A percentile compares a stretch with the other conserved stretches of the same genome.
These are phyloP conservation scores for Troides helena DNA, from an alignment of 2,888 invertebrate genomes.

Conservation along the genomic window DNA sequence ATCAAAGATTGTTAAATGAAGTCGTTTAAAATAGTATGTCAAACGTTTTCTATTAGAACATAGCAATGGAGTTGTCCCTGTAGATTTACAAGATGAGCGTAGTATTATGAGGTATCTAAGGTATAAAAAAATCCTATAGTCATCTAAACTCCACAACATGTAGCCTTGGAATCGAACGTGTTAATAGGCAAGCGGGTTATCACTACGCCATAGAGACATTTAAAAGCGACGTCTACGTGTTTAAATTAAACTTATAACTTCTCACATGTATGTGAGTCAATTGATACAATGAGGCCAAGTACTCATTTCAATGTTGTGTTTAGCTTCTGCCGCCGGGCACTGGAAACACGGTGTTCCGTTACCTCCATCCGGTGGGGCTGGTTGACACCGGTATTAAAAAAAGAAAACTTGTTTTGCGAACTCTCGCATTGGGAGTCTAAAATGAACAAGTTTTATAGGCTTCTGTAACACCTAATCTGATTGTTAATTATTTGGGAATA, in stretches of 20 bases:
- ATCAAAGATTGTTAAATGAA: background rate
- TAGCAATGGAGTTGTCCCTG: background rate
- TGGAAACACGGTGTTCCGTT: conserved; percentile 28
- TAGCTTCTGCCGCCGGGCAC: background rate
- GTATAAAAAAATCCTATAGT: too few relatives aligned
- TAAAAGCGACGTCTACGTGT: background rate
- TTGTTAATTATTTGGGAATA: background rate
- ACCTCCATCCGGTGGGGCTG: conserved; percentile 29
- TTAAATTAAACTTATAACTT: background rate
- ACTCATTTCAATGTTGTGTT: background rate
- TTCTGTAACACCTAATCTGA: conserved; percentile 5
- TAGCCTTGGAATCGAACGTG: too few relatives aligned
- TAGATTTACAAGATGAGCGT: background rate
- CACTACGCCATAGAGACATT: too few relatives aligned
- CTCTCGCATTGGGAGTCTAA: conserved; percentile 16
- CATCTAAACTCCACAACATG: too few relatives aligned
- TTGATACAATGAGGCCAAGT: conserved; percentile 3
- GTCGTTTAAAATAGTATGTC: background rate
- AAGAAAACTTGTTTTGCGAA: conserved; percentile 32
- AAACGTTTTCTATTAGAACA: background rate
- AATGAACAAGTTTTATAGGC: background rate
- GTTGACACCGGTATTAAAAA: conserved; percentile 41
- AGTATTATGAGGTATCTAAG: too few relatives aligned
- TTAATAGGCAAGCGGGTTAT: too few relatives aligned
- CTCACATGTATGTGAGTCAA: background rate